phyloP scores from a whole-genome alignment of 2,113 vertebrate species.

The Takifugu bimaculatus region DNA sequence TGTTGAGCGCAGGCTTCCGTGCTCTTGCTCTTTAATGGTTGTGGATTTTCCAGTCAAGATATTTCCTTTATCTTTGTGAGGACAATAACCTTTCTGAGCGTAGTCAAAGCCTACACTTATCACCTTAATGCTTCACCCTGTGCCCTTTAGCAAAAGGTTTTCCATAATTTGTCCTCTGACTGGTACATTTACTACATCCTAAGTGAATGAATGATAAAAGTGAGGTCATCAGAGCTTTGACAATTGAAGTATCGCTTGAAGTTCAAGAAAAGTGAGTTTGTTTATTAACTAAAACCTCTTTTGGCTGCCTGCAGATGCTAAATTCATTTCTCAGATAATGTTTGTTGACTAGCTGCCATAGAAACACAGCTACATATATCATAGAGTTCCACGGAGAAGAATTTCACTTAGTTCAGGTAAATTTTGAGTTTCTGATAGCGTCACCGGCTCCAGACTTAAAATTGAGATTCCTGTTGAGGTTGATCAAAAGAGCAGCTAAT shows the following conservation, averaged over 20 bases:
- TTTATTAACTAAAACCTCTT: no score
- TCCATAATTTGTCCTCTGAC: slow-evolving; percentile 2
- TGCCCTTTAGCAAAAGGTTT: slow-evolving; percentile 3
- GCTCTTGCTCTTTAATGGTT: neutral
- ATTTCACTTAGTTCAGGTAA: no score
- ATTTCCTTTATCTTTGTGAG: slow-evolving; percentile 14
- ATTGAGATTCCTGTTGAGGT: neutral
- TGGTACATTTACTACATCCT: neutral
- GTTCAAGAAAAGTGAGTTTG: no score
- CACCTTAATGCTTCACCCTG: slow-evolving; percentile 9
- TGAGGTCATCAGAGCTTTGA: neutral
- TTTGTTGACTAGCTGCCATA: no score
- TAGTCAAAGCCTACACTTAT: slow-evolving; percentile 5
- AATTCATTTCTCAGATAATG: no score
- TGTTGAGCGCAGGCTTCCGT: neutral
- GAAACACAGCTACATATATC: no score
- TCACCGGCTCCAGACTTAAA: no score
- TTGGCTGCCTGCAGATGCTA: no score
- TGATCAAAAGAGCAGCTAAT: slow-evolving; percentile 39
- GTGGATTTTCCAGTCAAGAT: neutral
- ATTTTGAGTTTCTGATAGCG: no score
- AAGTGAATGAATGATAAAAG: neutral
- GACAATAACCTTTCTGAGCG: slow-evolving; percentile 16
- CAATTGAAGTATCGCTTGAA: no score
- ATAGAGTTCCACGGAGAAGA: no score